Evolutionary conservation across 2,888 invertebrate species (phyloP).

Genomic region (Sycophila texana): DNA sequence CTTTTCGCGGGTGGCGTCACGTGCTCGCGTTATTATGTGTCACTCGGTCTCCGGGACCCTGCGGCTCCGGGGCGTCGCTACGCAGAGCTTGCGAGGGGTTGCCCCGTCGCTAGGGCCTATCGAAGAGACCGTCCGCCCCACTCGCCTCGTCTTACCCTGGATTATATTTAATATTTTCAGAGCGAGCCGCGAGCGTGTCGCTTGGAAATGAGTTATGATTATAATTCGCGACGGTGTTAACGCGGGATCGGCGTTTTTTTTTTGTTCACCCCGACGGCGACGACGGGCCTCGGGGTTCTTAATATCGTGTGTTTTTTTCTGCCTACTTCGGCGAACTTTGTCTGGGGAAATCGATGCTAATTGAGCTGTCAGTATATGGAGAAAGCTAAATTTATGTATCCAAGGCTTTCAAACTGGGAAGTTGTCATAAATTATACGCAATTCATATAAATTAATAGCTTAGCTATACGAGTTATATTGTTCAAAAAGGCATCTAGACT

Average conservation of each 20-base stretch:
- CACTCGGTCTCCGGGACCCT: constrained; percentile 49
- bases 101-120: not conserved
- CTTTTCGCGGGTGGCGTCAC: constrained; percentile 59
- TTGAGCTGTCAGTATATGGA: not conserved
- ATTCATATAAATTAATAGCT: too few relatives aligned
- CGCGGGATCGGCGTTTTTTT: constrained; percentile 22
- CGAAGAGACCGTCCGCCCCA: constrained; percentile 11
- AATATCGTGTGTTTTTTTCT: constrained; percentile 27
- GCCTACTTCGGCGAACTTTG: constrained; percentile 13
- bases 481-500: too few relatives aligned
- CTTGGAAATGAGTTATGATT: constrained; percentile 47
- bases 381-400: constrained; percentile 12
- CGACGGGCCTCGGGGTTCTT: not conserved
- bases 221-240: constrained; percentile 50
- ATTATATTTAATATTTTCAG: constrained; percentile 57
- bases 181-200: constrained; percentile 2
- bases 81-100: too few relatives aligned
- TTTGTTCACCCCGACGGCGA: not conserved
- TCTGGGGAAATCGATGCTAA: constrained; percentile 30
- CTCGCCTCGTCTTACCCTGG: constrained; percentile 41
- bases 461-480: too few relatives aligned
- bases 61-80: constrained; percentile 28
- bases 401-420: too few relatives aligned
- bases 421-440: too few relatives aligned
- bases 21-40: constrained; percentile 63